Conservation (phyloP, 2,113 vertebrate species). For the Tetraodon nigroviridis region DNA sequence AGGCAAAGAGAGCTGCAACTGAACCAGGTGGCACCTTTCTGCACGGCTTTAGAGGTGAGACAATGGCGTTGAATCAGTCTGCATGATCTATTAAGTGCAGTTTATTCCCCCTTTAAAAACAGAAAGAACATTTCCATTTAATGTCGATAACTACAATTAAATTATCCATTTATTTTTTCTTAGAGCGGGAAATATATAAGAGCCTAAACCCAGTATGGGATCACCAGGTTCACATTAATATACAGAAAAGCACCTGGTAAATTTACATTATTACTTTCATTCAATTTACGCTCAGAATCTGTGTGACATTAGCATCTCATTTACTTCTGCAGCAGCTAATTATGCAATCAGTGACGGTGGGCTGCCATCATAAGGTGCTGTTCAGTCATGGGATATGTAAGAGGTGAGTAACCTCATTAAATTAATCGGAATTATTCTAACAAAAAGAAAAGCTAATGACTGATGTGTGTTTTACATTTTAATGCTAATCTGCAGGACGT, state of each 20-base stretch:
- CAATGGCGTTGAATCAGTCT: too few relatives aligned
- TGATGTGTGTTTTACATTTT: neutral
- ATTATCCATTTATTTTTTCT: too few relatives aligned
- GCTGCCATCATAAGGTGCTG: slow-evolving; percentile 13
- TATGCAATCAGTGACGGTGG: slow-evolving; percentile 31
- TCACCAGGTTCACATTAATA: neutral
- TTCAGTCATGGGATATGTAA: slow-evolving; percentile 8
- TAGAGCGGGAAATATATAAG: neutral
- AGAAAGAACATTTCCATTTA: too few relatives aligned
- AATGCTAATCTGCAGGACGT: slow-evolving; percentile 1
- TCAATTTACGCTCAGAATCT: slow-evolving; percentile 29
- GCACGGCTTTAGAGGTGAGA: too few relatives aligned
- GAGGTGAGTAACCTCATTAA: slow-evolving; percentile 10
- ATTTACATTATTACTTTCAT: slow-evolving; percentile 31
- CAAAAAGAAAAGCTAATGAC: too few relatives aligned
- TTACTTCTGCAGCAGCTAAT: slow-evolving; percentile 35
- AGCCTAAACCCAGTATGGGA: slow-evolving; percentile 1
- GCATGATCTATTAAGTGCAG: too few relatives aligned
- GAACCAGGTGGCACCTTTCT: too few relatives aligned
- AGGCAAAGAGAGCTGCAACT: neutral
- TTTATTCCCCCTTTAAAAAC: too few relatives aligned
- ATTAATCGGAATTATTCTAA: neutral
- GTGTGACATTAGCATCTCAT: slow-evolving; percentile 42
- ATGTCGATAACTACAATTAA: too few relatives aligned
- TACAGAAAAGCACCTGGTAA: slow-evolving; percentile 24